Evolutionary conservation across 2,113 vertebrate genomes (phyloP), one percentile per base, ranked within the genome.

Genomic region (Sialia sialis): DNA sequence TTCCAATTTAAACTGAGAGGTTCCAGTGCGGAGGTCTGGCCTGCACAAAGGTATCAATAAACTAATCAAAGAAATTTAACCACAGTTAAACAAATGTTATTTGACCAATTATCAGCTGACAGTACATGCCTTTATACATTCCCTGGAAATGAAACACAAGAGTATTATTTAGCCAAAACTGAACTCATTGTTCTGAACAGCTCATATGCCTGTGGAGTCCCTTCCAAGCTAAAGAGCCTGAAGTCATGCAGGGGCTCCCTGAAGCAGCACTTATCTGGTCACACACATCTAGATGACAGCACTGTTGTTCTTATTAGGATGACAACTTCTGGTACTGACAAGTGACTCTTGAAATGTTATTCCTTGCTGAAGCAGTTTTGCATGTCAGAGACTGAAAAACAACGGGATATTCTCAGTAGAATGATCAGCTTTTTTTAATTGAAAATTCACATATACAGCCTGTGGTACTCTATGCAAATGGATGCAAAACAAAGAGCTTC

Each of bases 351-450:
- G 34, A 90, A 85, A 85, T 72, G 43, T 44, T 92, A 85, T 30
- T 67, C 58, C 39, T 76, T 55, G 54, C 26, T 88, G 76, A 95
- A 72, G 30, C 83, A 84, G 51, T 80, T 77, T 87, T 93, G 63
- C 64, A 73, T 4, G 15, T 27, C 11, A 34, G 30, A 17, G 56
- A 39, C 3, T 83, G 38, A 95, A 93, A 95, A 90, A 90, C 49
- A 81, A 27, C 15, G 36, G 21, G 5, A 87, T 56, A 76, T 32
- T 74, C 22, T 92, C 67, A 58, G 51, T 32, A 67, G 46, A 93
- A 76, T 59, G 94, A 70, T 70, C 66, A 72, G 34, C 29, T 76
- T 74, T 78, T 90, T 94, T 95, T 96, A 80, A 96, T 94, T 91
- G 66, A 91, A 30, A 95, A 93, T 49, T 91, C 46, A 90, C 36